Conservation (phyloP, 2,888 invertebrate species). For the Sinodicranocentrus sp. region DNA sequence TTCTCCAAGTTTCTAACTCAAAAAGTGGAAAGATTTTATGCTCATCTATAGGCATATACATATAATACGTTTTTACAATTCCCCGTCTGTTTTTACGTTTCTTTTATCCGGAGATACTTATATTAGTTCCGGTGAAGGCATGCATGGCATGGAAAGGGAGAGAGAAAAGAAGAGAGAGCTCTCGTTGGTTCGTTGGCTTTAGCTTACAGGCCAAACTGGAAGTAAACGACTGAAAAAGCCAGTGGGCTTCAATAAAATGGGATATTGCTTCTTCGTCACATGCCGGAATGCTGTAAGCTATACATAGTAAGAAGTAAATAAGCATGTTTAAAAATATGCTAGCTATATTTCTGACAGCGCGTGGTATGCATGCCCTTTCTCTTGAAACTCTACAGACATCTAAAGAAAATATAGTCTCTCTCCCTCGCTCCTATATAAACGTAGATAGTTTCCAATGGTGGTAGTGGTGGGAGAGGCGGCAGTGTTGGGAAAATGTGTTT, state of each 20-base stretch:
- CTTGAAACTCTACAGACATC: neutral
- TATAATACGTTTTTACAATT: neutral
- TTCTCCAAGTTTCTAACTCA: neutral
- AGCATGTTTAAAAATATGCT: slow-evolving; percentile 37
- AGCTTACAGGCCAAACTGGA: slow-evolving; percentile 29
- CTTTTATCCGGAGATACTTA: slow-evolving; percentile 20
- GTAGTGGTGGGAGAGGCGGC: slow-evolving; percentile 39
- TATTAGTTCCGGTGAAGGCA: slow-evolving; percentile 46
- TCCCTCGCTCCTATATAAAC: neutral
- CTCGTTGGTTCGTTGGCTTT: slow-evolving; percentile 21
- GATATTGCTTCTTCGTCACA: slow-evolving; percentile 31
- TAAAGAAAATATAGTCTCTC: neutral
- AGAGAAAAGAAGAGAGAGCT: neutral
- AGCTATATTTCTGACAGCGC: neutral
- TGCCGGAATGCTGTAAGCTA: slow-evolving; percentile 20
- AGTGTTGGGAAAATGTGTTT: slow-evolving; percentile 35
- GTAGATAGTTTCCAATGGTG: neutral
- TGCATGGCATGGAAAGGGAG: slow-evolving; percentile 25
- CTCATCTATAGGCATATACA: no score
- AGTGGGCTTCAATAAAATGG: slow-evolving; percentile 30
- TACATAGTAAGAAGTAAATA: slow-evolving; percentile 33
- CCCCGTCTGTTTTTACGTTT: slow-evolving; percentile 4
- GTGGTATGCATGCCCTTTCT: neutral
- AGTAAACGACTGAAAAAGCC: slow-evolving; percentile 30
- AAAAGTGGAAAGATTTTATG: neutral